Conservation (phyloP, 1,140 invertebrate genomes). For the Drosophila melanogaster region Release_6_plus_ISO1_MT NT_037436.4:5991001-5991500, state of each 20-base stretch:
- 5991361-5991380: constrained; percentile 80
- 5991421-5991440: constrained; percentile 44
- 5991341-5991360: constrained; percentile 71
- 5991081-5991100: background rate
- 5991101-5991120: background rate
- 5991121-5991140: background rate
- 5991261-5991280: constrained; percentile 11
- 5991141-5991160: background rate
- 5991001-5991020: constrained; percentile 67
- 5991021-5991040: constrained; percentile 32
- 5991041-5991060: constrained; percentile 2
- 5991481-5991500: background rate
- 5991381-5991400: constrained; percentile 43
- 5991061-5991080: constrained; percentile 4
- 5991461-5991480: constrained; percentile 24
- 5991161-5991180: background rate
- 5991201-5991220: background rate
- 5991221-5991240: background rate
- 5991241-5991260: background rate
- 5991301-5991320: constrained; percentile 32
- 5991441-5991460: constrained; percentile 55
- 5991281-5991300: constrained; percentile 4
- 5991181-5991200: too few relatives aligned
- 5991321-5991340: constrained; percentile 50
- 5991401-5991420: constrained; percentile 16